These are phyloP conservation scores for Bradypus variegatus DNA, from an alignment of 2,797 vertebrate species.

Conservation along the genomic window DNA sequence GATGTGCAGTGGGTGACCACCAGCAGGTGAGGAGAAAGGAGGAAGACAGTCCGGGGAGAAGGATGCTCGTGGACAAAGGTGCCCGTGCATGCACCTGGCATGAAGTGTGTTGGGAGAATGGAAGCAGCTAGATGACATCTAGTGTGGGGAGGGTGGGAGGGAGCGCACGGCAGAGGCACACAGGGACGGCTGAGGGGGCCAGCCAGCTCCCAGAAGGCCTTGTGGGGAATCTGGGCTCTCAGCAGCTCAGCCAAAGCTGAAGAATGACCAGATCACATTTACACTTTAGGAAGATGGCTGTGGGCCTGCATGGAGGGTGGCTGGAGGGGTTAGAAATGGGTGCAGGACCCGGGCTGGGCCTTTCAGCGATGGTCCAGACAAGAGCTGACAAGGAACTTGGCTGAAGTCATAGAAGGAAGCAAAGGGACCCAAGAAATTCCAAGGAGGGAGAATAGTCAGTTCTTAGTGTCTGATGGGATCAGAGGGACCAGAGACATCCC, in stretches of 20 bases:
- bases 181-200: background rate
- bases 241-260: background rate
- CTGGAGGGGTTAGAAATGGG: no score
- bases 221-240: background rate
- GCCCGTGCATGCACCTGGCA: no score
- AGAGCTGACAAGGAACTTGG: background rate
- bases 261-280: background rate
- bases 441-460: background rate
- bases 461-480: background rate
- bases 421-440: background rate
- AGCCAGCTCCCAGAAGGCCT: background rate
- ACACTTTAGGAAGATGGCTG: background rate
- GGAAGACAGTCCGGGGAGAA: background rate
- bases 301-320: background rate
- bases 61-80: background rate
- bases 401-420: background rate
- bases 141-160: background rate
- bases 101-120: background rate
- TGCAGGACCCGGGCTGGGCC: background rate
- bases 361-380: background rate
- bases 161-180: no score
- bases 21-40: rapidly evolving
- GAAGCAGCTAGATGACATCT: background rate
- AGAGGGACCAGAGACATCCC: background rate
- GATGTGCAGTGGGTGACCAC: background rate